Evolutionary conservation across 2,113 vertebrate species (phyloP).

Genomic region (Scomber colias): DNA sequence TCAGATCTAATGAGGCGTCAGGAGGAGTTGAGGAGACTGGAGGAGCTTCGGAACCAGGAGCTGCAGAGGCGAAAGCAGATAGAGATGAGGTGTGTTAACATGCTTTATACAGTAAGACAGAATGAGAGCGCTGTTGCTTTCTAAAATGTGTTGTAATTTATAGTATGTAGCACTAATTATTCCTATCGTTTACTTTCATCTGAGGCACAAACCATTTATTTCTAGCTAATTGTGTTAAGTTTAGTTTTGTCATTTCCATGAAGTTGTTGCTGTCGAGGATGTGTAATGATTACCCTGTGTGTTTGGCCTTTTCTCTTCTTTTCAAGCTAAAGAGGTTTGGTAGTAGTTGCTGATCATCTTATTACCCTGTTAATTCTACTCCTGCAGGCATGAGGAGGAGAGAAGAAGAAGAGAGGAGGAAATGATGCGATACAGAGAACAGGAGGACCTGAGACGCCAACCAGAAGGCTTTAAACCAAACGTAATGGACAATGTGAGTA

Average conservation of each 20-base stretch:
- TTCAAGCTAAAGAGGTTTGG: background rate
- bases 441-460: slow-evolving; percentile 92
- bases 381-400: slow-evolving; percentile 93
- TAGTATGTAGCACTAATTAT: too few relatives aligned
- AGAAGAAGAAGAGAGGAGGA: slow-evolving; percentile 94
- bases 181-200: too few relatives aligned
- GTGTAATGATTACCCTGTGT: too few relatives aligned
- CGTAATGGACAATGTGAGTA: slow-evolving; percentile 96
- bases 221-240: background rate
- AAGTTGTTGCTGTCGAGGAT: too few relatives aligned
- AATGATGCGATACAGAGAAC: slow-evolving; percentile 95
- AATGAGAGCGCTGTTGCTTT: background rate
- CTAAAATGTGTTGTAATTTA: too few relatives aligned
- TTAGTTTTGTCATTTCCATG: background rate
- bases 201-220: too few relatives aligned
- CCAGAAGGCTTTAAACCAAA: slow-evolving; percentile 93
- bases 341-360: background rate
- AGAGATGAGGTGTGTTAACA: slow-evolving; percentile 90
- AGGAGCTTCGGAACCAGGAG: slow-evolving; percentile 97
- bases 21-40: slow-evolving; percentile 95
- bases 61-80: slow-evolving; percentile 98
- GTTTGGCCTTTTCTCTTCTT: background rate
- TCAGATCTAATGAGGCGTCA: slow-evolving; percentile 98
- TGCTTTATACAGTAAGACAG: background rate
- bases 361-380: background rate